Evolutionary conservation across 1,140 invertebrate genomes (phyloP).

Genomic region (Hyphantria cunea): DNA sequence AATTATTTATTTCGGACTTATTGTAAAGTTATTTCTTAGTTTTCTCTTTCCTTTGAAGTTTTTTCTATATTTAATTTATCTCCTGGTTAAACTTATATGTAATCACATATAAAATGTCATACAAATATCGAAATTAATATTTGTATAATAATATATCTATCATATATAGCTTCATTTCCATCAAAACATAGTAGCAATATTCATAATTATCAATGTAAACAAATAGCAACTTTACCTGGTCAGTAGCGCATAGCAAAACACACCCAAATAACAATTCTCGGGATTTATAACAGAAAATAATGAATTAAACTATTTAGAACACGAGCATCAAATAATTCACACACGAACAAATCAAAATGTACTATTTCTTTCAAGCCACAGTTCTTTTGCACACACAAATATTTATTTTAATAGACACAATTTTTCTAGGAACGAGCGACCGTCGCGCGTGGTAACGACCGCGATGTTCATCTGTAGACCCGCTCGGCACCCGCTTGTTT

Average conservation of each 20-base stretch:
- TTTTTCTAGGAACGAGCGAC: slow-evolving; percentile 11
- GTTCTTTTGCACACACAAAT: slow-evolving; percentile 14
- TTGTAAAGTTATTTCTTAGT: too few relatives aligned
- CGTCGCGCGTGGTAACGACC: slow-evolving; percentile 5
- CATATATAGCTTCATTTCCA: not conserved
- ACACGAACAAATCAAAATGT: not conserved
- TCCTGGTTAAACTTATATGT: too few relatives aligned
- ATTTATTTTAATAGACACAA: slow-evolving; percentile 9
- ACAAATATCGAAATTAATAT: not conserved
- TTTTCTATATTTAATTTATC: too few relatives aligned
- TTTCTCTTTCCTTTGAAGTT: too few relatives aligned
- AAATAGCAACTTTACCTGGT: slow-evolving; percentile 17
- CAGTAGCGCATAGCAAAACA: slow-evolving; percentile 7
- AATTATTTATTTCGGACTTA: too few relatives aligned
- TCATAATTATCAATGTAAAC: slow-evolving; percentile 1
- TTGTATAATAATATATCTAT: not conserved
- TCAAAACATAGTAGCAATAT: not conserved
- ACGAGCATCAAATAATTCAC: slow-evolving; percentile 7
- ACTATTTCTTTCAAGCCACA: not conserved
- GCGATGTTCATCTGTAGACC: not conserved
- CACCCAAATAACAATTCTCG: slow-evolving; percentile 4
- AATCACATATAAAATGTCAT: not conserved
- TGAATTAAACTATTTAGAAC: not conserved
- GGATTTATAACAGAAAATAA: slow-evolving; percentile 16
- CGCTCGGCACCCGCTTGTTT: slow-evolving; percentile 3